A percentile compares a stretch with the other conserved stretches of the same genome.
Evolutionary conservation across 2,888 invertebrate species (phyloP).

Genomic region (Drosophila setosimentum): DNA sequence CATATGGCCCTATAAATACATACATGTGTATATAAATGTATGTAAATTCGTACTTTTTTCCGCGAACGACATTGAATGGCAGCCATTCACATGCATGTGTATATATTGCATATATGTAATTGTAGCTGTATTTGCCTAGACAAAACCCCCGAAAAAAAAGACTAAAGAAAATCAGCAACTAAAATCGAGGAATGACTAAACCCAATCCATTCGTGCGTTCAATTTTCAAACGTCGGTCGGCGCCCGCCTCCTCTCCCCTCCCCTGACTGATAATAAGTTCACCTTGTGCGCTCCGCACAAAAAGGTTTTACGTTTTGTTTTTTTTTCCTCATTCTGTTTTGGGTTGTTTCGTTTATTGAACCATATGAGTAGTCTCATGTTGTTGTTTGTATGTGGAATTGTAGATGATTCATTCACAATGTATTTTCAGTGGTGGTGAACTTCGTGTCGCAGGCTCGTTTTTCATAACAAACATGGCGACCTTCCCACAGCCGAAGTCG

Average conservation of each 20-base stretch:
- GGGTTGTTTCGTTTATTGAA: slow-evolving; percentile 73
- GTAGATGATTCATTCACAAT: slow-evolving; percentile 65
- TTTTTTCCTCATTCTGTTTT: slow-evolving; percentile 51
- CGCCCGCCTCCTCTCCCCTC: not conserved
- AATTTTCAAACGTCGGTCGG: slow-evolving; percentile 30
- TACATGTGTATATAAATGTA: not conserved
- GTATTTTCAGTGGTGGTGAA: slow-evolving; percentile 33
- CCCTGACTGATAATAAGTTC: slow-evolving; percentile 54
- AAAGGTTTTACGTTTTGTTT: slow-evolving; percentile 67
- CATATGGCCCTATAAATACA: slow-evolving; percentile 44
- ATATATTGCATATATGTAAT: slow-evolving; percentile 1
- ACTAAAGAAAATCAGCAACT: not conserved
- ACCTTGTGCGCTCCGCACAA: slow-evolving; percentile 63
- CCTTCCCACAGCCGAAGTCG: slow-evolving; percentile 21
- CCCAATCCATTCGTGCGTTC: slow-evolving; percentile 37
- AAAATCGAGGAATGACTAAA: slow-evolving; percentile 53
- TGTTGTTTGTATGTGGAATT: slow-evolving; percentile 68
- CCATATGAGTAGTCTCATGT: slow-evolving; percentile 56
- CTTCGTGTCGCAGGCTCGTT: slow-evolving; percentile 66
- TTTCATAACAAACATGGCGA: slow-evolving; percentile 61
- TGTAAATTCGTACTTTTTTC: slow-evolving; percentile 30
- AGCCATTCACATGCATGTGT: slow-evolving; percentile 22
- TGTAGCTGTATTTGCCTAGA: slow-evolving; percentile 22
- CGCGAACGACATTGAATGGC: slow-evolving; percentile 43
- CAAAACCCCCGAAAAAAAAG: slow-evolving; percentile 26